Base-by-base conservation (phyloP, 2,888 invertebrate species). In the Drosophila kuntzei region DNA sequence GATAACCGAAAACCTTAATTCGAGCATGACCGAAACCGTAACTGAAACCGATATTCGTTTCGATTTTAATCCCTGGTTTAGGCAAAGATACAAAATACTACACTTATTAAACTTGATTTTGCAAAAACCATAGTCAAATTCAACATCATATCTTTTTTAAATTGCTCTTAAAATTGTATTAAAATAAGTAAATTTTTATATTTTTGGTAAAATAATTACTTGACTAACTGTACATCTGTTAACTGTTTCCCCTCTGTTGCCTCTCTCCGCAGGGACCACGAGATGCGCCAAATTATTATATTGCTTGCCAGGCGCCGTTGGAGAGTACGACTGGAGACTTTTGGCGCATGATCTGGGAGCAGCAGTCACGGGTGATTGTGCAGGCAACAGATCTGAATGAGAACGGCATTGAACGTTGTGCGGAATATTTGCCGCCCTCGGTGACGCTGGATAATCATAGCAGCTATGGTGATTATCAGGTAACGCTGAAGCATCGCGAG, bases 261-360 rank as follows among this genome's bases (percentile, higher is more conserved):
- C 16, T 54, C 16, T 54, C 11, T 34, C 18, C 11, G 1, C 57
- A 98, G 97, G 98, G 98, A 54, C 97, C 97, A 0, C 96, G 96
- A 84, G 96, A 96, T 87, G 95, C 95, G 18, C 94, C 95, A 27
- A 96, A 96, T 86, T 96, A 96, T 91, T 98, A 98, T 93, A 97
- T 98, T 34, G 97, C 97, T 16, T 96, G 97, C 82, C 98, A 98
- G 92, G 98, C 97, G 9, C 98, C 98, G 0, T 93, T 98, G 76
- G 95, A 96, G 62, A 95, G 95, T 76, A 98, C 98, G 0, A 95
- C 97, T 0, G 93, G 94, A 29, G 98, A 98, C 92, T 98, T 98
- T 92, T 98, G 98, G 98, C 94, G 97, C 43, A 98, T 98, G 98
- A 94, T 98, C 53, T 98, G 98, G 98, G 98, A 98, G 89, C 98